These are phyloP conservation scores for Teleopsis dalmanni DNA, from an alignment of 1,140 invertebrate species.

Conservation along the genomic window DNA sequence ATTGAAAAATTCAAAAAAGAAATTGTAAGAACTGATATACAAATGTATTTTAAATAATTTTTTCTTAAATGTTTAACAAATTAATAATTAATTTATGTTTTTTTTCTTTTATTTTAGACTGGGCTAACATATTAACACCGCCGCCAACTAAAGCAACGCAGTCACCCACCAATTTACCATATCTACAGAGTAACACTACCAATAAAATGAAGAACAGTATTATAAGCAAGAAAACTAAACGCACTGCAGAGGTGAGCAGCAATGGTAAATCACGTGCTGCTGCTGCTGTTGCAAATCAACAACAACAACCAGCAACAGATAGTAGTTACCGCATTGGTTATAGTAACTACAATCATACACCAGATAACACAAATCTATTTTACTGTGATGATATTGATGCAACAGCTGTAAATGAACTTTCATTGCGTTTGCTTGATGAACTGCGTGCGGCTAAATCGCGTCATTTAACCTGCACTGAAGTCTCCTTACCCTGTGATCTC, in stretches of 20 bases:
- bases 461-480: constrained; percentile 70
- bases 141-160: constrained; percentile 20
- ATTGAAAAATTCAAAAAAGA: no score
- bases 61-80: background rate
- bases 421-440: constrained; percentile 63
- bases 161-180: constrained; percentile 12
- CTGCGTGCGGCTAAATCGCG: constrained; percentile 68
- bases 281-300: background rate
- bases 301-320: background rate
- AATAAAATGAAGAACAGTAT: constrained; percentile 17
- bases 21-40: no score
- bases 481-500: constrained; percentile 71
- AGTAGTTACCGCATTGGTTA: background rate
- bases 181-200: constrained; percentile 11
- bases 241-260: constrained; percentile 2
- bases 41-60: no score
- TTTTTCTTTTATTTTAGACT: constrained; percentile 27
- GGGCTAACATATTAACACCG: constrained; percentile 38
- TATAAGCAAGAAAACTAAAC: constrained; percentile 14
- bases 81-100: constrained; percentile 1
- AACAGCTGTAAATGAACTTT: constrained; percentile 48
- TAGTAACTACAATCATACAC: background rate
- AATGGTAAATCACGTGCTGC: background rate
- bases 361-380: constrained; percentile 9
- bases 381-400: constrained; percentile 20